These are phyloP conservation scores for Epinotia demarniana DNA, from an alignment of 2,888 invertebrate genomes.

Conservation along the genomic window DNA sequence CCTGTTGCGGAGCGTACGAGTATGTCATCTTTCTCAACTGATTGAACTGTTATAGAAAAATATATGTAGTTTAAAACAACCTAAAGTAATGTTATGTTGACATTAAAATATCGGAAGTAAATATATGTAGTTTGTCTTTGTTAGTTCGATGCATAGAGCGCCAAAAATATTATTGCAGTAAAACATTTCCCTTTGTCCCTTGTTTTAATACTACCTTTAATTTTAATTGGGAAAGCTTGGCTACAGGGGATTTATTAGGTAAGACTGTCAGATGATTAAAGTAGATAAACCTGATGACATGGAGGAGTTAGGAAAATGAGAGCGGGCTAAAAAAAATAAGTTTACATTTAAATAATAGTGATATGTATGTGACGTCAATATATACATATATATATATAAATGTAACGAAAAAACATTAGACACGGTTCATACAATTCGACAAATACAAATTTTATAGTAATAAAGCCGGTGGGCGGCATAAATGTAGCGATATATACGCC, in stretches of 20 bases:
- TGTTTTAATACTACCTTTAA: background rate
- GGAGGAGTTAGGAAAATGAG: background rate
- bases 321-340: no score
- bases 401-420: no score
- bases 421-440: no score
- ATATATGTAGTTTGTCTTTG: no score
- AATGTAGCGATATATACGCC: background rate
- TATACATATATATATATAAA: no score
- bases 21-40: constrained; percentile 40
- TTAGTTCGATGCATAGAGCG: no score
- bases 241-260: background rate
- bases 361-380: no score
- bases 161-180: no score
- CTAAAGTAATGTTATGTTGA: background rate
- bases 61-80: constrained; percentile 37
- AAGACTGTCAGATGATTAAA: background rate
- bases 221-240: background rate
- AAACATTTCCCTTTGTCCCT: no score
- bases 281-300: background rate
- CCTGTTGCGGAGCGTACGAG: constrained; percentile 37
- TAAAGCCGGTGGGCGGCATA: background rate
- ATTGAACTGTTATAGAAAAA: constrained; percentile 43
- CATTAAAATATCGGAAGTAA: background rate
- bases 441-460: no score
- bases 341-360: no score